These are phyloP conservation scores for Drosophila prolongata DNA, from an alignment of 2,888 invertebrate species.

Conservation along the genomic window DNA sequence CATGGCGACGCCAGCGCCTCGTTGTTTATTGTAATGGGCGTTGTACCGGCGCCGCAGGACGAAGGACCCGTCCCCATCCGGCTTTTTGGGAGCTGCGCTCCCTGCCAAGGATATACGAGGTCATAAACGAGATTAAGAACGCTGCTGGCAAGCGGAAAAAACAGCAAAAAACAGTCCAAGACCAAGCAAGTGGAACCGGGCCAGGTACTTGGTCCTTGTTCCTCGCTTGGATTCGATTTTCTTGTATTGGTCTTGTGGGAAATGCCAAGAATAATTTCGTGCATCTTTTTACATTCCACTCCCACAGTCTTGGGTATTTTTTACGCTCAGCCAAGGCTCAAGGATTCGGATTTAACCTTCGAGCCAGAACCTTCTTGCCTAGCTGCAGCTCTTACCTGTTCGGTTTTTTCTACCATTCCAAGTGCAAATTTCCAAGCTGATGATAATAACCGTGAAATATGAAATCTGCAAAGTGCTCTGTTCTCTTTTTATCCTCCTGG, in stretches of 20 bases:
- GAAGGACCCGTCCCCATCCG: conserved; percentile 26
- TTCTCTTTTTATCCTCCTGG: conserved; percentile 52
- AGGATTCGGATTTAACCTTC: conserved; percentile 32
- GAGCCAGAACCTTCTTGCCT: conserved; percentile 19
- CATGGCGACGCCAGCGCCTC: conserved; percentile 53
- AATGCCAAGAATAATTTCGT: conserved; percentile 62
- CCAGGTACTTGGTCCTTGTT: conserved; percentile 53
- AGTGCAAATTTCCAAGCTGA: conserved; percentile 52
- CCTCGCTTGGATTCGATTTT: conserved; percentile 70
- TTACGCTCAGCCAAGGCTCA: not conserved
- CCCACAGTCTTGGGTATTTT: conserved; percentile 31
- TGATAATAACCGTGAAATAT: conserved; percentile 73
- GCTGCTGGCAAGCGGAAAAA: conserved; percentile 47
- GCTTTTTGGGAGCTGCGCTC: conserved; percentile 36
- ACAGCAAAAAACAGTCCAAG: conserved; percentile 40
- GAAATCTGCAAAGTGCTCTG: conserved; percentile 34
- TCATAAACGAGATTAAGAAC: conserved; percentile 79
- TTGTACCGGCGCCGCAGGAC: conserved; percentile 70
- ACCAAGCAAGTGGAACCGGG: conserved; percentile 53
- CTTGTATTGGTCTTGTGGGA: conserved; percentile 74
- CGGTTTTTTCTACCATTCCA: conserved; percentile 33
- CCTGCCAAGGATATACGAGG: conserved; percentile 70
- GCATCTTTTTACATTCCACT: conserved; percentile 48
- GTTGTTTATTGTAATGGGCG: conserved; percentile 80
- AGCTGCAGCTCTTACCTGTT: conserved; percentile 61